Base-by-base conservation (phyloP, 1,140 invertebrate genomes). In the Ostrea denselamellosa region DNA sequence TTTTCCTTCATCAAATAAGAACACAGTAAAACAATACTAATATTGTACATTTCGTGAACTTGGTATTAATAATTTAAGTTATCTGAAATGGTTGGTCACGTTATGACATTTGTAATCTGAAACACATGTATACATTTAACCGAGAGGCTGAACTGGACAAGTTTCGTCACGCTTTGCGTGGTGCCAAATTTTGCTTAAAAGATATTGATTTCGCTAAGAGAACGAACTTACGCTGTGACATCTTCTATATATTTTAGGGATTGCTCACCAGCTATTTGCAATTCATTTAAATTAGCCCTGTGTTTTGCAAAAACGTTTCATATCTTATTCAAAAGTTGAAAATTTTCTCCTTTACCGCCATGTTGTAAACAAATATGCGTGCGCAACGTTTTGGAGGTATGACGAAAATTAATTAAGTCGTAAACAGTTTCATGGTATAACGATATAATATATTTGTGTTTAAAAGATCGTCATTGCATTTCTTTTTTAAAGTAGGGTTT, bases 211-310 rank as follows among this genome's bases (percentile, higher is more conserved):
- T 14, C 9, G 14, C 28, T 14, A 2, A 10, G 14, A 77, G 14
- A 77, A 77, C 68, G 28, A 77, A 77, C 68, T 77, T 77, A 77
- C 68, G 25, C 14, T 77, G 68, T 77, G 68, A 77, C 68, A 77
- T 77, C 17, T 77, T 34, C 28, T 28, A 28, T 0, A 34, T 77
- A 77, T 14, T 3, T 77, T 22, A 77, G 5, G 7, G 14, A 14
- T 34, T 28, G 4, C 10, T 77, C 14, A 12, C 14, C 25, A 22
- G 14, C 25, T 44, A 25, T 28, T 10, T 77, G 22, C 28, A 25
- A 77, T 77, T 77, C 25, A 77, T 9, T 34, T 28, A 28, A 77
- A 77, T 28, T 34, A 25, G 28, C 12, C 3, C 25, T 77, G 28
- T 62, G 12, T 28, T 77, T 44, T 12, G 68, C 28, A 77, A 10